Base-by-base conservation (phyloP, 2,797 vertebrate species). In the Morus bassanus region DNA sequence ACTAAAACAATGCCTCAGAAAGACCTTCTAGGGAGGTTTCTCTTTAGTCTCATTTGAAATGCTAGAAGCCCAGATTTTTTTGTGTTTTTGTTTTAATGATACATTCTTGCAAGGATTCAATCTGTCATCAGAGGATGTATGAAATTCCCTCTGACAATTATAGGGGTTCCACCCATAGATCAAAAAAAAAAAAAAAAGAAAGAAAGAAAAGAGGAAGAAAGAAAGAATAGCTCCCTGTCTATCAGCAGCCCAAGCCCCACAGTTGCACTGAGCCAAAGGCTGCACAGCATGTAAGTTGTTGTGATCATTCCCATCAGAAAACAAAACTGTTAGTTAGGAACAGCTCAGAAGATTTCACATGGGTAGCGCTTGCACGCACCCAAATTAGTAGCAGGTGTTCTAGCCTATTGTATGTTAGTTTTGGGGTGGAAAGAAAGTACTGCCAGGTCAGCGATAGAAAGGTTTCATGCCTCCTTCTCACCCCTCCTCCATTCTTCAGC, bases 1-100 rank as follows among this genome's bases (percentile, higher is more conserved):
- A 88, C 89, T 92, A 16, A 81, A 96, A 96, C 96, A 95, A 96
- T 97, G 92, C 69, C 57, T 90, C 76, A 82, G 82, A 96, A 91
- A 83, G 83, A 93, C 85, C 74, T 97, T 97, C 95, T 83, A 95
- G 95, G 94, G 95, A 96, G 91, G 85, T 50, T 96, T 91, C 89
- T 90, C 90, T 93, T 87, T 30, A 87, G 88, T 39, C 68, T 54
- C 60, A 74, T 89, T 96, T 94, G 93, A 96, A 97, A 97, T 25
- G 64, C 50, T 93, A 95, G 95, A 85, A 90, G 93, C 65, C 80
- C 53, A 59, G 43, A 4, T 95, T 86, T 84, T 81, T 48, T 9
- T 56, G 79, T 70, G 67, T 45, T 89, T 82, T 89, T 91, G 65
- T 94, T 88, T 88, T 92, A 92, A 89, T 79, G 95, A 91, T 93